These are phyloP conservation scores for Atrina japonica DNA, from an alignment of 2,888 invertebrate species.

Conservation along the genomic window DNA sequence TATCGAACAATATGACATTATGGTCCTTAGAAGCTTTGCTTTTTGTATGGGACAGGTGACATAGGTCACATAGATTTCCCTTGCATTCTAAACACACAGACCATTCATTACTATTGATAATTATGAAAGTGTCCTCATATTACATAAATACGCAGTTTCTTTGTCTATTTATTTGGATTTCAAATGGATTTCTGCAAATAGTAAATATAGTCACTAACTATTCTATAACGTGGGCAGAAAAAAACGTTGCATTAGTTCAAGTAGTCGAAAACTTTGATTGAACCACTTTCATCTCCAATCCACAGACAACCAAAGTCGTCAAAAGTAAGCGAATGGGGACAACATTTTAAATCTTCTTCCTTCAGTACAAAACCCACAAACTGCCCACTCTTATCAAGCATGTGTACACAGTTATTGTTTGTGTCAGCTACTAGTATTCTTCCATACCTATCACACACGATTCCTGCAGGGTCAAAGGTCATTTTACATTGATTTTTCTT, in stretches of 20 bases:
- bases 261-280: slow-evolving; percentile 27
- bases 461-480: slow-evolving; percentile 35
- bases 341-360: slow-evolving; percentile 13
- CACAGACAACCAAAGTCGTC: slow-evolving; percentile 12
- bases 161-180: too few relatives aligned
- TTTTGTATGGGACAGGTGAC: slow-evolving; percentile 21
- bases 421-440: slow-evolving; percentile 38
- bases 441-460: slow-evolving; percentile 38
- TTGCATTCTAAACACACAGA: slow-evolving; percentile 17
- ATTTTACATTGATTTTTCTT: slow-evolving; percentile 10
- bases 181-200: too few relatives aligned
- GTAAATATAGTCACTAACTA: too few relatives aligned
- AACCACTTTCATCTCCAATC: slow-evolving; percentile 28
- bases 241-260: too few relatives aligned
- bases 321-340: slow-evolving; percentile 22
- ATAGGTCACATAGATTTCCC: slow-evolving; percentile 24
- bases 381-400: slow-evolving; percentile 30
- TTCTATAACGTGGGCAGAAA: too few relatives aligned
- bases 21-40: slow-evolving; percentile 34
- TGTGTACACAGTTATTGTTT: slow-evolving; percentile 39
- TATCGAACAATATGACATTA: slow-evolving; percentile 2
- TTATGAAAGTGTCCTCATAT: too few relatives aligned
- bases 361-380: slow-evolving; percentile 31
- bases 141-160: too few relatives aligned
- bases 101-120: too few relatives aligned